Base-by-base conservation (phyloP, 2,888 invertebrate genomes). In the Sphinx pinastri region DNA sequence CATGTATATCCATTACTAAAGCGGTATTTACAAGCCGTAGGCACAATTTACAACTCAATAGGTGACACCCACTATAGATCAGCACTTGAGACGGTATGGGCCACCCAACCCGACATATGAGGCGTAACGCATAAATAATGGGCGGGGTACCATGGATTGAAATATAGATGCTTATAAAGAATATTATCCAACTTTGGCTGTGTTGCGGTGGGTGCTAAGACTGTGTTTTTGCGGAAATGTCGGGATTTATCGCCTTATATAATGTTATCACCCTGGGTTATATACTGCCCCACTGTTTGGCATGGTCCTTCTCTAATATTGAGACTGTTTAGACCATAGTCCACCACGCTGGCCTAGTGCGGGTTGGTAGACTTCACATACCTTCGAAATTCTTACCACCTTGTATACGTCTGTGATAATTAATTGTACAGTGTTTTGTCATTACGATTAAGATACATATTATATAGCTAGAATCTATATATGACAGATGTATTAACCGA, bases 151-250 rank as follows among this genome's bases (percentile, higher is more conserved):
- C 85, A 81, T 85, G 82, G 83, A 83, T 81, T 88, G 89, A 89
- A 88, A 88, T 88, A 88, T 89, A 85, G 86, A 81, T 81, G 84
- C n/a, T 84, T 85, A 88, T 88, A 88, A 88, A 87, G 84, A 83
- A 63, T 63, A 63, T 52, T 59, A 52, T 55, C 47, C 54, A 60
- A 52, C 8, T 52, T 60, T 16, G 38, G 38, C 52, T 13, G 59
- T 47, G 45, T 16, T 47, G 5, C n/a, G n/a, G 47, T 47, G 11
- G 3, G 16, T 60, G 11, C 10, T 38, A 38, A 38, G 4, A 38
- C 2, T 38, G 5, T 7, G 38, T 8, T 38, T 38, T 38, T 38
- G 38, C 6, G 3, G 11, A 14, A 16, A 16, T 14, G 4, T 58
- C 6, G 38, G 13, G 14, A 38, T 31, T 31, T 38, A 11, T 7